Percentiles rank a stretch among this genome's conserved stretches.
Conservation (phyloP, 2,113 vertebrate genomes). For the Hiodon tergisus region DNA sequence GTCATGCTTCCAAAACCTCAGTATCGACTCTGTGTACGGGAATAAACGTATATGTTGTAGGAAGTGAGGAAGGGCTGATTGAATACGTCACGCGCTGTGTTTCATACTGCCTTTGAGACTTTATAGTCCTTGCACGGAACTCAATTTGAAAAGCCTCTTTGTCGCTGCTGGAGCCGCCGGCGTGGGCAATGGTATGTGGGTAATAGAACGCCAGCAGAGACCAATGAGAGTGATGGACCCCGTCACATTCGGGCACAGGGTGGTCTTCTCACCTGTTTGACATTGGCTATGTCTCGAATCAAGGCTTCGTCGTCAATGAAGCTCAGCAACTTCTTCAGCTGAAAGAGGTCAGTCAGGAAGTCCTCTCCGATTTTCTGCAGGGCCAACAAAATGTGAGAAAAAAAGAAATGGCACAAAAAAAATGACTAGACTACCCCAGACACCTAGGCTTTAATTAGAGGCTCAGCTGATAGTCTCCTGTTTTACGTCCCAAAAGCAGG, state of each 20-base stretch:
- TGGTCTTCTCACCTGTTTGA: slow-evolving; percentile 71
- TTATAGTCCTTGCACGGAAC: no score
- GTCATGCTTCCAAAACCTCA: no score
- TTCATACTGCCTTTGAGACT: no score
- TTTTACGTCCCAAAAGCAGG: no score
- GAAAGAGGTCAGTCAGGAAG: slow-evolving; percentile 75
- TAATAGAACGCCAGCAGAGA: no score
- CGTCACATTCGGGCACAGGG: no score
- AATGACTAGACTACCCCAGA: not conserved
- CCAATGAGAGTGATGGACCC: no score
- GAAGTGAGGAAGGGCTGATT: no score
- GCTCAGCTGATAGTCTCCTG: no score
- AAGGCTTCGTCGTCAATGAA: slow-evolving; percentile 65
- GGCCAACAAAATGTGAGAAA: not conserved
- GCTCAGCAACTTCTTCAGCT: slow-evolving; percentile 70
- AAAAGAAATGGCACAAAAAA: not conserved
- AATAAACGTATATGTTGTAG: no score
- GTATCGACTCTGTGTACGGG: no score
- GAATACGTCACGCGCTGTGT: no score
- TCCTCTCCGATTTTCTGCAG: slow-evolving; percentile 74
- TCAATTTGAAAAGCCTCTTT: not conserved
- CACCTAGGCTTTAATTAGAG: not conserved
- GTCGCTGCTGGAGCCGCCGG: not conserved
- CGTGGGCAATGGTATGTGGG: not conserved
- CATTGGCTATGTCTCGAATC: slow-evolving; percentile 76